Evolutionary conservation across 2,888 invertebrate genomes (phyloP).

Genomic region (Drosophila borborema): DNA sequence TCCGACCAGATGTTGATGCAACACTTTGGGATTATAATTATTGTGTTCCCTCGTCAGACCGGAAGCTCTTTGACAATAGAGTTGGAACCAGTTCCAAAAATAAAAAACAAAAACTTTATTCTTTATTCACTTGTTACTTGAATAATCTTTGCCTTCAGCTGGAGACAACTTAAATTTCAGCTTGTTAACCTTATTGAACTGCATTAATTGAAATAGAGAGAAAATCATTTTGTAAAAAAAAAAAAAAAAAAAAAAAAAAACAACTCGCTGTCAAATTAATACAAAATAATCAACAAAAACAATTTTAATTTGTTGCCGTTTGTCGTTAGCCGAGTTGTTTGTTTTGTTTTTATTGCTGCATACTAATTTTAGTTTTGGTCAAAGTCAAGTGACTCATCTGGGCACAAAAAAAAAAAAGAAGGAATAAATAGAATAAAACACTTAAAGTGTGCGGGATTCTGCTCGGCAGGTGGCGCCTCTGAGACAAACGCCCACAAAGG

Average conservation of each 20-base stretch:
- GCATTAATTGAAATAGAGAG: conserved; percentile 8
- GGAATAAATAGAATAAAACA: background rate
- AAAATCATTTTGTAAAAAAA: background rate
- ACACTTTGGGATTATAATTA: conserved; percentile 31
- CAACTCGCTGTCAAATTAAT: conserved; percentile 48
- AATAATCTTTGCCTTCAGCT: conserved; percentile 15
- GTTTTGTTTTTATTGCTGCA: conserved; percentile 44
- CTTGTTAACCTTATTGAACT: conserved; percentile 46
- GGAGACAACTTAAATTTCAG: conserved; percentile 23
- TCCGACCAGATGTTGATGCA: conserved; percentile 37
- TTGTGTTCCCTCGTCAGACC: conserved; percentile 22
- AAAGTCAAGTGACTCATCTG: conserved; percentile 75
- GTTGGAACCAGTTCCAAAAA: conserved; percentile 45
- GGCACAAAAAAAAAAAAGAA: conserved; percentile 17
- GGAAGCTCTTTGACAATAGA: conserved; percentile 33
- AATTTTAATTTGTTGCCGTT: conserved; percentile 63
- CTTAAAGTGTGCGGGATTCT: conserved; percentile 41
- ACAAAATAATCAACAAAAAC: conserved; percentile 51
- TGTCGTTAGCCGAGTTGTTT: conserved; percentile 22
- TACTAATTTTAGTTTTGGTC: conserved; percentile 78
- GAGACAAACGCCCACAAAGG: conserved; percentile 59
- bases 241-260: conserved; percentile 3
- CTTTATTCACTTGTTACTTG: conserved; percentile 5
- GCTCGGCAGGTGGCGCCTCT: conserved; percentile 63
- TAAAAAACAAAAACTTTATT: background rate